Percentiles rank a stretch among this genome's conserved stretches.
Evolutionary conservation across 2,113 vertebrate species (phyloP).

Genomic region (Lophura nycthemera): DNA sequence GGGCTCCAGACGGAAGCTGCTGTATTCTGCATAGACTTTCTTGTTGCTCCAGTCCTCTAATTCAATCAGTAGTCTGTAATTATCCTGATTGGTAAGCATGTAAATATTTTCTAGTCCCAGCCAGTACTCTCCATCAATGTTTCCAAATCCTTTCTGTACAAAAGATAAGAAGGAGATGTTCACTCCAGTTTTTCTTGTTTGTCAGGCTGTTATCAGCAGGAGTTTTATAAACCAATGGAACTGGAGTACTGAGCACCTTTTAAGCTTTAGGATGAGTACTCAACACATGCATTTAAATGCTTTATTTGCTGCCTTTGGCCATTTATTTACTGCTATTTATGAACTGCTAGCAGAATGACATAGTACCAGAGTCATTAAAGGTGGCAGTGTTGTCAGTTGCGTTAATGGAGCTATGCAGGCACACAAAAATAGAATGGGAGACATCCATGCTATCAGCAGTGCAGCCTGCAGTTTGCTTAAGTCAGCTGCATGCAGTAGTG

Average conservation of each 20-base stretch:
- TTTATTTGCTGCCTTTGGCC: not conserved
- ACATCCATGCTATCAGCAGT: not conserved
- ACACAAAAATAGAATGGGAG: no score
- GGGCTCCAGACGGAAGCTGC: constrained; percentile 92
- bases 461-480: not conserved
- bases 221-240: not conserved
- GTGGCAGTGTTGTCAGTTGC: not conserved
- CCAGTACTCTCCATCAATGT: constrained; percentile 96
- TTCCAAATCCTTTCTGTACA: constrained; percentile 95
- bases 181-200: not conserved
- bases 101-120: constrained; percentile 95
- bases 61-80: constrained; percentile 94
- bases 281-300: not conserved
- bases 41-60: constrained; percentile 98
- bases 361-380: not conserved
- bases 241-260: not conserved
- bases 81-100: constrained; percentile 91
- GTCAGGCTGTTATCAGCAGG: not conserved
- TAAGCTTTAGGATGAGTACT: not conserved
- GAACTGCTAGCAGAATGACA: not conserved
- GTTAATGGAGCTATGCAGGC: not conserved
- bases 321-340: not conserved
- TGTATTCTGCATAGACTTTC: constrained; percentile 97
- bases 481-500: not conserved
- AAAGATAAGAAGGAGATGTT: not conserved